A percentile compares a stretch with the other conserved stretches of the same genome.
Evolutionary conservation across 2,888 invertebrate species (phyloP).

Genomic region (Ellobium chinense): DNA sequence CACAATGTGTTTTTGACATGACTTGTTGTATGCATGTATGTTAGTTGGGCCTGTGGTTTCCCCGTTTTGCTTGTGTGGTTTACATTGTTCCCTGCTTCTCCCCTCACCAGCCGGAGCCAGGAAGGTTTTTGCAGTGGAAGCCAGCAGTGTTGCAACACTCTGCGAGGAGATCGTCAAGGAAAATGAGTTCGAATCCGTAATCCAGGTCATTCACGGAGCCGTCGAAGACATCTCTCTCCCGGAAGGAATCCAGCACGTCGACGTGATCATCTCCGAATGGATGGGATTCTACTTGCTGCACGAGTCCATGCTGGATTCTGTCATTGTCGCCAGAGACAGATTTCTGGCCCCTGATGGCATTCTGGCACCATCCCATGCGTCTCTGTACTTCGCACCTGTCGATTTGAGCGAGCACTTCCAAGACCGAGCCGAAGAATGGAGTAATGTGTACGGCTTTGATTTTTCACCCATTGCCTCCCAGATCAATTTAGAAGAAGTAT

Average conservation of each 20-base stretch:
- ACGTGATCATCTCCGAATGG: conserved; percentile 78
- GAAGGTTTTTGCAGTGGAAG: conserved; percentile 77
- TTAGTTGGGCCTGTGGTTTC: too few species aligned
- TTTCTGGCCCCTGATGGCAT: conserved; percentile 71
- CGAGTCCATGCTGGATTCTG: conserved; percentile 77
- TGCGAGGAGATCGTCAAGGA: conserved; percentile 69
- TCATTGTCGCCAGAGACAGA: conserved; percentile 74
- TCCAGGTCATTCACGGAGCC: conserved; percentile 69
- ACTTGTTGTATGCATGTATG: too few species aligned
- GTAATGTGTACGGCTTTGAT: conserved; percentile 76
- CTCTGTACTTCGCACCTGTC: conserved; percentile 72
- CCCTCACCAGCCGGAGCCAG: conserved; percentile 70
- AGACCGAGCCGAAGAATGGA: conserved; percentile 73
- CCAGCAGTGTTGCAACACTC: conserved; percentile 67
- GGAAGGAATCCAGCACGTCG: conserved; percentile 66
- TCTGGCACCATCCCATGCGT: conserved; percentile 73
- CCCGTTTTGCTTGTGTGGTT: not conserved
- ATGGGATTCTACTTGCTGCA: conserved; percentile 79
- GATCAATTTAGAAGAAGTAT: conserved; percentile 56
- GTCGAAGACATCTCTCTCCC: conserved; percentile 73
- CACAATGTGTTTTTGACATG: too few species aligned
- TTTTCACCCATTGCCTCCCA: conserved; percentile 68
- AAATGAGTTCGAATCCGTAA: conserved; percentile 67
- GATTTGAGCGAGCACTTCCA: conserved; percentile 68
- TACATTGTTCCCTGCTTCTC: not conserved